phyloP scores from a whole-genome alignment of 2,797 vertebrate genomes.

The Micromesistius poutassou region DNA sequence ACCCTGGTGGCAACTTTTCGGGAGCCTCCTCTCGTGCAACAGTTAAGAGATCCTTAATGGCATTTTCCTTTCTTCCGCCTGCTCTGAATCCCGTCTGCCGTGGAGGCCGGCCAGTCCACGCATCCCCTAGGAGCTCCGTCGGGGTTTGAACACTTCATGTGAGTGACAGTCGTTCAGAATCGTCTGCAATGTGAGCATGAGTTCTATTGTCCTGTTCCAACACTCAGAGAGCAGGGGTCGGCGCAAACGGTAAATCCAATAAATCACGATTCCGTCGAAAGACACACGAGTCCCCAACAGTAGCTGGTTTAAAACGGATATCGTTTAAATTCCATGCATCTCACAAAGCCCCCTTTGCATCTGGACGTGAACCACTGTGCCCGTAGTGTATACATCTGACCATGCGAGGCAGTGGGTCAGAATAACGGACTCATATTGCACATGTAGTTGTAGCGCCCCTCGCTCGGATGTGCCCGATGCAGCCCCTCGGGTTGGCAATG shows the following conservation, averaged over 20 bases:
- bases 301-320: conserved; percentile 12
- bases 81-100: conserved; percentile 36
- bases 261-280: conserved; percentile 28
- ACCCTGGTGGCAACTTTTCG: conserved; percentile 32
- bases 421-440: conserved; percentile 52
- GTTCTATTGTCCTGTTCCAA: conserved; percentile 21
- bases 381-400: conserved; percentile 46
- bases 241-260: conserved; percentile 29
- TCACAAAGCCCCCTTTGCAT: conserved; percentile 27
- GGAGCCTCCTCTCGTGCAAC: conserved; percentile 51
- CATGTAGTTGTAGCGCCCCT: conserved; percentile 62
- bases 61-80: conserved; percentile 26
- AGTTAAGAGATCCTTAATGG: conserved; percentile 43
- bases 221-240: conserved; percentile 27
- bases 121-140: conserved; percentile 23
- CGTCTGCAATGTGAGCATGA: conserved; percentile 20
- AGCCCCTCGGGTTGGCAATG: conserved; percentile 47
- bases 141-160: conserved; percentile 22
- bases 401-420: conserved; percentile 65
- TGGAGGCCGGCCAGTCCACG: conserved; percentile 24
- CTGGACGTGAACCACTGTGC: conserved; percentile 46
- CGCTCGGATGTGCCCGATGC: conserved; percentile 48
- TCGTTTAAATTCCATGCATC: conserved; percentile 29
- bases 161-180: conserved; percentile 15
- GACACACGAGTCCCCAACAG: conserved; percentile 25